phyloP scores from a whole-genome alignment of 2,797 vertebrate genomes.

The Neomorphus geoffroyi region DNA sequence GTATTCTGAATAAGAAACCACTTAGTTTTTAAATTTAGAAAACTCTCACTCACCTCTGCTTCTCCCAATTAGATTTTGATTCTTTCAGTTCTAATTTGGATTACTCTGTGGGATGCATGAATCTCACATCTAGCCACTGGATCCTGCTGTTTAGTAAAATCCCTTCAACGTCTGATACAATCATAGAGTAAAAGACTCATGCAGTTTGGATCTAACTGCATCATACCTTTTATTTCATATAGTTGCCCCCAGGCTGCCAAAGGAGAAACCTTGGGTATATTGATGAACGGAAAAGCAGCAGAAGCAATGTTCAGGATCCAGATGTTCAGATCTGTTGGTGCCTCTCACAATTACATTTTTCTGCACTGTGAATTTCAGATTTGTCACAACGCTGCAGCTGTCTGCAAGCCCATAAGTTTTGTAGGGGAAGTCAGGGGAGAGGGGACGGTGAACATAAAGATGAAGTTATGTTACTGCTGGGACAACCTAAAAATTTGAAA shows the following conservation, averaged over 20 bases:
- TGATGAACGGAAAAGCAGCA: slow-evolving; percentile 76
- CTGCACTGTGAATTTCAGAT: slow-evolving; percentile 82
- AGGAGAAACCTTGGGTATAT: slow-evolving; percentile 73
- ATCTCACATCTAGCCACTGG: neutral
- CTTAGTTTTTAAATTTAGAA: neutral
- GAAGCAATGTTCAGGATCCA: slow-evolving; percentile 82
- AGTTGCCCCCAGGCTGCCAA: slow-evolving; percentile 77
- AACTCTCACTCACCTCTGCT: neutral
- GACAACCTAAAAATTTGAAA: neutral
- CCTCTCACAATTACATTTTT: slow-evolving; percentile 79
- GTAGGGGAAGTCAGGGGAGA: too few species aligned
- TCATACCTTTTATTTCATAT: neutral
- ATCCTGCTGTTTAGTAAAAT: neutral
- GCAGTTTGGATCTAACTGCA: neutral
- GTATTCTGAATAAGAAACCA: neutral
- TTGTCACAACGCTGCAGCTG: slow-evolving; percentile 72
- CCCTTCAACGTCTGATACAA: neutral
- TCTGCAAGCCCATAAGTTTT: slow-evolving; percentile 76
- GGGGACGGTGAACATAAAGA: neutral
- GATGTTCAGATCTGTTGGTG: slow-evolving; percentile 82
- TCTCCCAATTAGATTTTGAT: neutral
- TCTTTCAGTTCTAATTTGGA: neutral
- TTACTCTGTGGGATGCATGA: neutral
- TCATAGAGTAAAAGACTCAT: neutral
- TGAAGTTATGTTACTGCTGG: neutral